These are phyloP conservation scores for Pterostichus niger DNA, from an alignment of 2,888 invertebrate genomes.

Conservation along the genomic window DNA sequence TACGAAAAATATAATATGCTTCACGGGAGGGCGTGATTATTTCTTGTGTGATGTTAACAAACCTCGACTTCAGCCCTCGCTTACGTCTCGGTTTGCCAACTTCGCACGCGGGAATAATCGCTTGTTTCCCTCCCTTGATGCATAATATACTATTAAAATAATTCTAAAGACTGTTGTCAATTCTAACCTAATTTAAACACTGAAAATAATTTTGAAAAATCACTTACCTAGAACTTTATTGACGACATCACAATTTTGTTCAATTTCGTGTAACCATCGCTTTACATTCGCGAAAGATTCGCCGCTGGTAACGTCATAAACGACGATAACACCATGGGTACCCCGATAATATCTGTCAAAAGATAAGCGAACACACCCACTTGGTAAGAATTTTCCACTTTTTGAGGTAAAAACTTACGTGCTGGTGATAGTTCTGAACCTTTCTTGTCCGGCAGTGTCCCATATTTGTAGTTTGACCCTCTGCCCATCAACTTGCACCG, in stretches of 20 bases:
- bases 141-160: too few relatives aligned
- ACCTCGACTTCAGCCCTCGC: too few relatives aligned
- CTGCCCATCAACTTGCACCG: slow-evolving; percentile 94
- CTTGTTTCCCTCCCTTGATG: too few relatives aligned
- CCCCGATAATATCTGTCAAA: slow-evolving; percentile 92
- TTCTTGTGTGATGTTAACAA: too few relatives aligned
- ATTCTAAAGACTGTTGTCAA: neutral
- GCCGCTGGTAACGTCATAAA: slow-evolving; percentile 99
- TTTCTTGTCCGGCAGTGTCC: slow-evolving; percentile 98
- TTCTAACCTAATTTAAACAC: neutral
- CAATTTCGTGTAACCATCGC: slow-evolving; percentile 99
- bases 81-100: too few relatives aligned
- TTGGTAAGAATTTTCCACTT: neutral
- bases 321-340: slow-evolving; percentile 99
- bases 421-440: slow-evolving; percentile 99
- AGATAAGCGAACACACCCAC: slow-evolving; percentile 27
- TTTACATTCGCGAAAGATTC: slow-evolving; percentile 99
- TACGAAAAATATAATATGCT: too few relatives aligned
- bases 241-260: slow-evolving; percentile 99
- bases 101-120: too few relatives aligned
- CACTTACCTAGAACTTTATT: slow-evolving; percentile 95
- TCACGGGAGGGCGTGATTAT: too few relatives aligned
- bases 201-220: too few relatives aligned
- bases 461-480: slow-evolving; percentile 97
- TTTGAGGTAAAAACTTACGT: slow-evolving; percentile 81